Evolutionary conservation across 2,888 invertebrate species (phyloP), one percentile per base, ranked within the genome.

Genomic region (Homarus gammarus): DNA sequence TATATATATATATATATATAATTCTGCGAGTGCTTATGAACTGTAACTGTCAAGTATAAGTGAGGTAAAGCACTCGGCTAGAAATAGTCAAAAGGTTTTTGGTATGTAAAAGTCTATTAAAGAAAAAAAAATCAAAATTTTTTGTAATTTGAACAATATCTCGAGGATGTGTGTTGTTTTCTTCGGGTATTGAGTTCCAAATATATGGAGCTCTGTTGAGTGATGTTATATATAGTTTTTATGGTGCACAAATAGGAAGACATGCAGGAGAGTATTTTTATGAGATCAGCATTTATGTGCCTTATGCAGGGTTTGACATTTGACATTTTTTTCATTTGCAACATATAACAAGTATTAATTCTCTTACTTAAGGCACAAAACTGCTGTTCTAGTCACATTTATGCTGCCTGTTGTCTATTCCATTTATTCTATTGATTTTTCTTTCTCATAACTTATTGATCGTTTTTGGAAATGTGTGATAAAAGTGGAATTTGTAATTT

Each of bases 191-290:
- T 51, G 78, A 33, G 77, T 77, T 77, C 61, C 49, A 68, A 38
- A 77, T 70, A 44, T 72, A 36, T 6, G 64, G 64, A 85, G 49
- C 70, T 44, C 68, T 77, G 10, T 64, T 85, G 68, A 64, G 64
- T 78, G 83, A 70, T 83, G 70, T 36, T 68, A 83, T 75, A n/a
- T 61, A 81, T 81, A 36, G 64, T 85, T 85, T 81, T 70, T 44
- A 85, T 85, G 85, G 85, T 85, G 85, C 85, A 85, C 85, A 85
- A 85, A 85, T 38, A 78, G 85, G 85, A 78, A 85, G 68, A 78
- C 85, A 85, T 85, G 85, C 77, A 68, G 85, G 85, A 77, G 40
- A 68, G 68, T 78, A 68, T 68, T 49, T 85, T 85, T 68, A 85
- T 78, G 70, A 77, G 85, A 85, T 85, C 85, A 85, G 85, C 85